Evolutionary conservation across 2,113 vertebrate genomes (phyloP), one percentile per base, ranked within the genome.

Genomic region (Budorcas taxicolor): DNA sequence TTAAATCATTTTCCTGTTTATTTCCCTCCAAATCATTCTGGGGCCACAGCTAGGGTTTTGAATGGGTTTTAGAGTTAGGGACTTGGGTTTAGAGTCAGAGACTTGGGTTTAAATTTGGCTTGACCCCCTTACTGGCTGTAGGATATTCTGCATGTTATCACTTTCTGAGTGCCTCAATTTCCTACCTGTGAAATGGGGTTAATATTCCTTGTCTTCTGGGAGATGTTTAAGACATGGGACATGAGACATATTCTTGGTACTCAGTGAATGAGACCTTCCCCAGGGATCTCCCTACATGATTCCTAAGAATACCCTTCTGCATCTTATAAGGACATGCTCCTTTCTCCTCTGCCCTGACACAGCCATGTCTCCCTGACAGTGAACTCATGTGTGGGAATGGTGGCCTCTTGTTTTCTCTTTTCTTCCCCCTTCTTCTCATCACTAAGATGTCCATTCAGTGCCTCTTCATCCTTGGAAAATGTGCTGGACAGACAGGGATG

Each of bases 71-170:
- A 31, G 82, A 40, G 9, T 52, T 14, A 27, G 43, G 19, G 83
- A n/a, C 9, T 27, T 80, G 57, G 29, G 81, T 36, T 40, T 29
- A 76, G 85, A 36, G 5, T 50, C 21, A 21, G 43, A 19, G 83
- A 33, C 11, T 31, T 80, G 81, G 25, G 82, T 33, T n/a, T 31
- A 81, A 4, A 5, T 97, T 36, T 31, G 31, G 17, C 25, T 2
- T 19, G 13, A 3, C 5, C 19, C 25, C 25, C 25, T 2, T 1
- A 3, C 45, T 8, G 6, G 6, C 14, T 4, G 2, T 5, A 8
- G 50, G 8, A 12, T 17, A 53, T n/a, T 45, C 33, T 5, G 0
- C 4, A 2, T 0, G 3, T 13, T 15, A 1, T 3, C 2, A 1
- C 31, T 31, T 27, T 50, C 50, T n/a, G 7, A 40, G 16, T 45